These are phyloP conservation scores for Melopsittacus undulatus DNA, from an alignment of 2,797 vertebrate species.

Conservation along the genomic window DNA sequence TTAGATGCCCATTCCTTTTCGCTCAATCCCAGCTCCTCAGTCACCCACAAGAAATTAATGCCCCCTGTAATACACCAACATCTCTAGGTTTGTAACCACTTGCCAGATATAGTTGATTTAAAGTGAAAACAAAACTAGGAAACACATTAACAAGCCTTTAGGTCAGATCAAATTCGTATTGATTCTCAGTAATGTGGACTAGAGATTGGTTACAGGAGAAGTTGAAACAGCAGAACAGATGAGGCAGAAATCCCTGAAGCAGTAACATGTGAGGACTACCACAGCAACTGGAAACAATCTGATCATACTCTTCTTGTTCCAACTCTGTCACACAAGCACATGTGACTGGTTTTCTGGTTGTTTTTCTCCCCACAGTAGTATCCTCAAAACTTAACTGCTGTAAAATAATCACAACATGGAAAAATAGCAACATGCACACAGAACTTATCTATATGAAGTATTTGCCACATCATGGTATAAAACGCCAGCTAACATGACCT, in stretches of 20 bases:
- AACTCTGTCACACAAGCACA: background rate
- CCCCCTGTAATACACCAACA: background rate
- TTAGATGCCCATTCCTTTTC: background rate
- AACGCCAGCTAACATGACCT: background rate
- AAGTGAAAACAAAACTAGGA: background rate
- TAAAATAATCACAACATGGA: background rate
- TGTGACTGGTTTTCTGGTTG: background rate
- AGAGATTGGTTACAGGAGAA: background rate
- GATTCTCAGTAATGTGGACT: background rate
- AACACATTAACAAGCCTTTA: background rate
- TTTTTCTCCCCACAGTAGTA: background rate
- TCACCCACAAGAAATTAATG: background rate
- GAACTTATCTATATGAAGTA: background rate
- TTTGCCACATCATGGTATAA: background rate
- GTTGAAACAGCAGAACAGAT: background rate
- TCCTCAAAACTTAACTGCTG: background rate
- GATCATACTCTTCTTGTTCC: background rate
- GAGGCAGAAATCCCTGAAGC: background rate
- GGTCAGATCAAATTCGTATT: background rate
- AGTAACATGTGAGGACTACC: background rate
- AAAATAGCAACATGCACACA: background rate
- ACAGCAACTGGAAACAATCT: background rate
- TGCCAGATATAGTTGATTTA: background rate
- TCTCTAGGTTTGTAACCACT: background rate
- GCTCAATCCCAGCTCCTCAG: accelerated